Evolutionary conservation across 2,797 vertebrate species (phyloP).

Genomic region (Siniperca obscura): DNA sequence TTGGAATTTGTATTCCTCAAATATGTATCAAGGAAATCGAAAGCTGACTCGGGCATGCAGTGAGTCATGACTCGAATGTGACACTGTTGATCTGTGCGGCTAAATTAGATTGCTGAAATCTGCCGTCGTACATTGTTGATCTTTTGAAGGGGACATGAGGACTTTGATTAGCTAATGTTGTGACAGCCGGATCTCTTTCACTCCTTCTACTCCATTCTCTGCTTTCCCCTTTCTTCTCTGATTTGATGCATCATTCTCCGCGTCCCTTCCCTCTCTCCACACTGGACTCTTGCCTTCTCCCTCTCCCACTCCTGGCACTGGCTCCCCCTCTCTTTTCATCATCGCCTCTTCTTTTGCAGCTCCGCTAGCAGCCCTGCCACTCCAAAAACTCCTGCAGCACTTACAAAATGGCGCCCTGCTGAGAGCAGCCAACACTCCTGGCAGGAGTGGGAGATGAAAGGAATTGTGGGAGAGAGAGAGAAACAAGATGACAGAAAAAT

Average conservation of each 20-base stretch:
- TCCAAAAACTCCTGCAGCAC: conserved; percentile 66
- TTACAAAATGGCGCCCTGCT: conserved; percentile 71
- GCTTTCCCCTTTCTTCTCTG: conserved; percentile 11
- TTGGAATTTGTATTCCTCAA: conserved; percentile 52
- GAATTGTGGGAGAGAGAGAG: conserved; percentile 37
- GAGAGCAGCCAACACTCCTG: conserved; percentile 68
- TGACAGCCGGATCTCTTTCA: conserved; percentile 19
- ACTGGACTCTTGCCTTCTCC: conserved; percentile 11
- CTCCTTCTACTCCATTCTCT: conserved; percentile 5
- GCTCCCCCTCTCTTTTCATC: conserved; percentile 38
- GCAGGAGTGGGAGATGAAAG: conserved; percentile 66
- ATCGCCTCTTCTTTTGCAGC: conserved; percentile 35
- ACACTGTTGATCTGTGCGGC: conserved; percentile 24
- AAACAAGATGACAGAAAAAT: conserved; percentile 46
- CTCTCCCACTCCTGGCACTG: background rate
- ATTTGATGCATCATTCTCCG: conserved; percentile 20
- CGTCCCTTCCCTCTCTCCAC: background rate
- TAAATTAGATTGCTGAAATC: conserved; percentile 30
- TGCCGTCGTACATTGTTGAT: conserved; percentile 1
- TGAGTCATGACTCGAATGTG: conserved; percentile 33
- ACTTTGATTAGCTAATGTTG: conserved; percentile 44
- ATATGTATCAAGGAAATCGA: conserved; percentile 54
- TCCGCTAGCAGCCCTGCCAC: conserved; percentile 49
- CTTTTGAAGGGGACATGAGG: conserved; percentile 26
- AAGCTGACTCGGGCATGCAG: conserved; percentile 10